These are phyloP conservation scores for Thalassophryne amazonica DNA, from an alignment of 2,797 vertebrate genomes.

Conservation along the genomic window DNA sequence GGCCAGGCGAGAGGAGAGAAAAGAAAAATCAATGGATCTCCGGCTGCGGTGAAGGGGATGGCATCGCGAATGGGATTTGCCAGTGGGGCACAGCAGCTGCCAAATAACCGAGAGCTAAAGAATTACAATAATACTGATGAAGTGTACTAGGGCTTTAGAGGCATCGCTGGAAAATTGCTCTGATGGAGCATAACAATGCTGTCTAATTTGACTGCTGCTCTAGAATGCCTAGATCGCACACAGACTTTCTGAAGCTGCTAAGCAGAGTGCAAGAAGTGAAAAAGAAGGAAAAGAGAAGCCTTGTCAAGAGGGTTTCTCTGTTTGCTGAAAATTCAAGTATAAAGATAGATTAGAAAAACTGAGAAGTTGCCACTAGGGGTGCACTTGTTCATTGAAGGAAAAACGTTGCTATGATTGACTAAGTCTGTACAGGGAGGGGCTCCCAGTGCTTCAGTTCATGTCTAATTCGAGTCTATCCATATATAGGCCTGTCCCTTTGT, in stretches of 20 bases:
- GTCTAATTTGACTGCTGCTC: slow-evolving; percentile 76
- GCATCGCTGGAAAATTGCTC: slow-evolving; percentile 84
- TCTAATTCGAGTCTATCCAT: too few relatives aligned
- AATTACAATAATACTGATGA: slow-evolving; percentile 98
- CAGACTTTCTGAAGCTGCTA: slow-evolving; percentile 21
- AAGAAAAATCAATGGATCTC: slow-evolving; percentile 93
- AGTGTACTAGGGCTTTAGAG: slow-evolving; percentile 87
- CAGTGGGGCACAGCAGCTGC: slow-evolving; percentile 97
- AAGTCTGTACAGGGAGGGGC: too few relatives aligned
- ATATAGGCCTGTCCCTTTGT: too few relatives aligned
- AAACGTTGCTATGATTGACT: too few relatives aligned
- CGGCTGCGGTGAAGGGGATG: slow-evolving; percentile 89
- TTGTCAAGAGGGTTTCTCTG: too few relatives aligned
- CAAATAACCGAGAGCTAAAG: slow-evolving; percentile 94
- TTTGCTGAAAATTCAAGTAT: too few relatives aligned
- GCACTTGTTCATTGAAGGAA: too few relatives aligned
- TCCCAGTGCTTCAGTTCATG: too few relatives aligned
- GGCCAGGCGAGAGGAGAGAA: slow-evolving; percentile 79
- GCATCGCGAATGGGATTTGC: slow-evolving; percentile 92
- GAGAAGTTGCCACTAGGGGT: too few relatives aligned
- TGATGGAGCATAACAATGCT: slow-evolving; percentile 84
- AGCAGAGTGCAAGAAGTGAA: slow-evolving; percentile 11
- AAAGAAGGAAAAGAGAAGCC: slow-evolving; percentile 10
- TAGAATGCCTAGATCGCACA: slow-evolving; percentile 61
- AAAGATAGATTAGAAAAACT: too few relatives aligned